These are phyloP conservation scores for Agapostemon virescens DNA, from an alignment of 2,888 invertebrate species.

Conservation along the genomic window DNA sequence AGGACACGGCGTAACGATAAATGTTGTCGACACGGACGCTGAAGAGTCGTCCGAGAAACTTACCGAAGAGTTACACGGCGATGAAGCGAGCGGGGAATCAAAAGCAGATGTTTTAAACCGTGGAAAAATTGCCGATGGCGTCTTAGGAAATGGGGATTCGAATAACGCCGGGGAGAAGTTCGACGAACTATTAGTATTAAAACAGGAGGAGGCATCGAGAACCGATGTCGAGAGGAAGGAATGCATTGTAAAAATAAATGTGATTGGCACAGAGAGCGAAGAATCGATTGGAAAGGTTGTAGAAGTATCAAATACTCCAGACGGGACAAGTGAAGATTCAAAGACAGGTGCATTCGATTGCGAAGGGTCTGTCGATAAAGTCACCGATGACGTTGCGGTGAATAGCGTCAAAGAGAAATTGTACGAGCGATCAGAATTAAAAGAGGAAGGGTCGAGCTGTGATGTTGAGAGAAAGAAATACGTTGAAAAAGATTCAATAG, in stretches of 20 bases:
- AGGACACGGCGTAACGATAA: background rate
- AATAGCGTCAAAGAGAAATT: background rate
- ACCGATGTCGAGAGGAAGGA: too few relatives aligned
- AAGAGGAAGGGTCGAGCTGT: background rate
- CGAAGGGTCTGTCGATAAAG: background rate
- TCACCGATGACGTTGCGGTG: background rate
- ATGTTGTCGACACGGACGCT: background rate
- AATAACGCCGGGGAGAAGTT: background rate
- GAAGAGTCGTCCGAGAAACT: too few relatives aligned
- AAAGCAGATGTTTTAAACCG: background rate
- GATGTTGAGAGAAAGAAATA: background rate
- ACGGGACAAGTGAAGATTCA: background rate
- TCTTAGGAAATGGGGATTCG: background rate
- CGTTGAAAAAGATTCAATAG: conserved; percentile 17
- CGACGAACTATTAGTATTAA: background rate
- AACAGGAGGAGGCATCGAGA: background rate
- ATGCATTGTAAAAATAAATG: background rate
- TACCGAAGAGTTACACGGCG: too few relatives aligned
- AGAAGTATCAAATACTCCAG: background rate
- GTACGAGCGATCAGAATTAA: background rate
- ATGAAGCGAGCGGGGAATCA: background rate
- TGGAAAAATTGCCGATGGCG: background rate
- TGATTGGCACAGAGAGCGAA: background rate
- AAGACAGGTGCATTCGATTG: background rate
- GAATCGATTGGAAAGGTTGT: background rate